Base-by-base conservation (phyloP, 2,888 invertebrate genomes). In the Conistra vaccinii region DNA sequence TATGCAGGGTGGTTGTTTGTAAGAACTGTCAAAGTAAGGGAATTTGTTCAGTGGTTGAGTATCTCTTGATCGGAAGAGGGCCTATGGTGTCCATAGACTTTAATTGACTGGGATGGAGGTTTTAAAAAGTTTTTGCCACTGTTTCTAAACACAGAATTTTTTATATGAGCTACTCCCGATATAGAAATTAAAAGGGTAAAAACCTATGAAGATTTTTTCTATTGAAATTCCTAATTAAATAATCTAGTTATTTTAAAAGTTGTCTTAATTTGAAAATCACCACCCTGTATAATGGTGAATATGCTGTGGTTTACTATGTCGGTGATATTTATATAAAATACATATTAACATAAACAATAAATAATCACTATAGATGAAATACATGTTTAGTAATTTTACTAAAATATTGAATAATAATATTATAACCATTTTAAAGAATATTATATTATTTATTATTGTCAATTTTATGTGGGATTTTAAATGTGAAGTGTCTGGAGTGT, bases 401-500 rank as follows among this genome's bases (percentile, higher is more conserved):
- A 69, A 78, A 82, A 78, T 83, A 79, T 68, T 68, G 3, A 65
- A 81, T 69, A 65, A 57, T 72, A 83, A 72, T 53, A 69, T 78
- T 61, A 42, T 58, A 63, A 63, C 32, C n/a, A 51, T 58, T 73
- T 69, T 51, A 53, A 66, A 70, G 23, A 42, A 51, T 39, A 73
- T 67, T 73, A 55, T 72, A 61, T 73, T 70, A 79, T 83, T 83
- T 83, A 83, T 83, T 83, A 73, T 42, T 78, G 60, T 62, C 83
- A 70, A 70, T 67, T 76, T 74, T 75, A 83, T 73, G 75, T 75
- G 72, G 69, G 70, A 81, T 75, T 72, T 72, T 79, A 61, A 80
- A 73, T 35, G 73, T 62, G 14, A 62, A 65, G 66, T 66, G 62
- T 62, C 48, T 42, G 75, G 58, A 69, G 57, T 69, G 53, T 82